A percentile compares a stretch with the other conserved stretches of the same genome.
Conservation (phyloP, 1,140 invertebrate genomes). For the Ditylenchus dipsaci region DNA sequence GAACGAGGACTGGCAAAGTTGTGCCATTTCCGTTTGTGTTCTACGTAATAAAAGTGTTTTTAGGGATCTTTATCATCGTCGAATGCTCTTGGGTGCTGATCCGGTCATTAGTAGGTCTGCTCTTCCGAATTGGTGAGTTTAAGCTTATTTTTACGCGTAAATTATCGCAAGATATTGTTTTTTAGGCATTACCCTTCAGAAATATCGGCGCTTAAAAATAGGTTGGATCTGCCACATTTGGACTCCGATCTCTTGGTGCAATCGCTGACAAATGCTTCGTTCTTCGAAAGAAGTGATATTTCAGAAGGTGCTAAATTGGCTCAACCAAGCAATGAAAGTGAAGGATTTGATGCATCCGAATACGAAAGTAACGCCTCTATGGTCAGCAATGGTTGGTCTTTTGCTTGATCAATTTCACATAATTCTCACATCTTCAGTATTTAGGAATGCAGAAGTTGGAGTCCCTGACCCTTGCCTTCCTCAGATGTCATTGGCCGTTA, state of each 20-base stretch:
- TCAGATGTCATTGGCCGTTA: conserved; percentile 36
- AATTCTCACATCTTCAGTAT: conserved; percentile 1
- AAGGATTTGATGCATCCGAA: conserved; percentile 8
- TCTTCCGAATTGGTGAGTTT: conserved; percentile 34
- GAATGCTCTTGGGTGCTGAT: conserved; percentile 28
- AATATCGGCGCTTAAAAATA: conserved; percentile 35
- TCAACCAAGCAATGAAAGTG: conserved; percentile 18
- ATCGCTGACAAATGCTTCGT: conserved; percentile 37
- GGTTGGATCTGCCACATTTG: conserved; percentile 27
- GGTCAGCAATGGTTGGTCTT: conserved; percentile 1
- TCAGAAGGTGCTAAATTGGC: conserved; percentile 6
- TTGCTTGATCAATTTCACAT: neutral
- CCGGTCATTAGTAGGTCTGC: conserved; percentile 26
- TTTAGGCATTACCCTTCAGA: conserved; percentile 40
- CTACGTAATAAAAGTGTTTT: too few species aligned
- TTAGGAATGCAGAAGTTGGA: conserved; percentile 12
- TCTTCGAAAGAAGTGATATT: conserved; percentile 32
- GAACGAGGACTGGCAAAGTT: conserved; percentile 18
- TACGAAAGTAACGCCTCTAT: neutral
- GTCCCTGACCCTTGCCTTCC: conserved; percentile 15
- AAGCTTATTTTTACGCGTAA: neutral
- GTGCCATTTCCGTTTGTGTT: too few species aligned
- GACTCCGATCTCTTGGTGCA: conserved; percentile 19
- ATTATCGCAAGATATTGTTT: conserved; percentile 7
- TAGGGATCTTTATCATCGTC: conserved; percentile 36